Evolutionary conservation across 2,888 invertebrate genomes (phyloP), one percentile per base, ranked within the genome.

Genomic region (Melinaea marsaeus): DNA sequence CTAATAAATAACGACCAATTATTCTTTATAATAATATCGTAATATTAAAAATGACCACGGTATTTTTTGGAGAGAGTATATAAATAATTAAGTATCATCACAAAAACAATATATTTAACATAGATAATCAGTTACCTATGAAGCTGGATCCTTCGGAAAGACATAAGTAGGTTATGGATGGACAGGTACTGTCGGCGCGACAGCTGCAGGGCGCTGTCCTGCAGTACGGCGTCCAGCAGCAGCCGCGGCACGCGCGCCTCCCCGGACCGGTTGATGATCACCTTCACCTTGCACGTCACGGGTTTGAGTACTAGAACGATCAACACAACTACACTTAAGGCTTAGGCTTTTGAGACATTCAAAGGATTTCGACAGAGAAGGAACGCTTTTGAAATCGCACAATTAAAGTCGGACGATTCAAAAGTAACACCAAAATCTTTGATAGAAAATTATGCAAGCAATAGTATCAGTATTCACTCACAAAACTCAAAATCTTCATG

Each of bases 401-500:
- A 37, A 37, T 7, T 37, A 37, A 37, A 6, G 7, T 37, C 37
- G 13, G 1, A 48, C 6, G 22, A 48, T 48, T 48, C 22, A 48
- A n/a, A 48, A 51, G 9, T 32, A 51, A 22, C 9, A 51, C 9
- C 51, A 51, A 51, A 32, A 3, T 22, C 7, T 54, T 61, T 48
- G 4, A 35, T 42, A 13, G 13, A 35, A 42, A 6, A 7, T 42
- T 37, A 5, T 57, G 4, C 7, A 42, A 2, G 1, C 33, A 54
- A 47, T 55, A 37, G 4, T 13, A 13, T 1, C 33, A 3, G n/a
- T n/a, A 34, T 61, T 11, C 32, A 92, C 94, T 93, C 85, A 96
- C 96, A 87, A 83, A 96, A 96, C 74, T 96, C 94, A 80, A 96
- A 95, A 66, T 94, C 94, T 79, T 95, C 94, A 67, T 93, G 93